Base-by-base conservation (phyloP, 2,888 invertebrate genomes). In the Corythucha ciliata region DNA sequence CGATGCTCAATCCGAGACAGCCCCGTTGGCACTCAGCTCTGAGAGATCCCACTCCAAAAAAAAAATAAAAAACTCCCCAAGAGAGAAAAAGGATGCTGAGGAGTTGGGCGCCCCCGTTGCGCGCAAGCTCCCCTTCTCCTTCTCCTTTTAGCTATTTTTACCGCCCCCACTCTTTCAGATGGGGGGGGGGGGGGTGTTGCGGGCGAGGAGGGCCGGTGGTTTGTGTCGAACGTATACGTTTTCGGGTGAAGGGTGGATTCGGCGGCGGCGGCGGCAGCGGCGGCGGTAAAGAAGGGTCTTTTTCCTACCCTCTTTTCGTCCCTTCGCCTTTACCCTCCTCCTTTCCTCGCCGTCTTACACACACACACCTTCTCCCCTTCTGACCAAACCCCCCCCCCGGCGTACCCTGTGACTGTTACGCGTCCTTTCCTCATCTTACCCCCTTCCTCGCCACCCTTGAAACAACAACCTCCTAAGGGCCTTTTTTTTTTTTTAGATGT, bases 131-230 rank as follows among this genome's bases (percentile, higher is more conserved):
- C 4, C 8, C 16, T 33, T 21, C 34, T 32, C 50, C 42, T 42
- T 50, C 42, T 42, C 50, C 50, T 50, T 50, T 16, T 14, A 34
- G 36, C 44, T 42, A 50, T 50, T 50, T 50, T 50, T 50, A 44
- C 44, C 26, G 22, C 50, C 49, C 41, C 49, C 49, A 26, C 40
- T 41, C 26, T n/a, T n/a, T n/a, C n/a, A n/a, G n/a, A n/a, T n/a
- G n/a, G n/a, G n/a, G n/a, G n/a, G n/a, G n/a, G n/a, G n/a, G n/a
- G n/a, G n/a, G n/a, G n/a, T n/a, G n/a, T n/a, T n/a, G n/a, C n/a
- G n/a, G n/a, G n/a, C n/a, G n/a, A n/a, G n/a, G n/a, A n/a, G n/a
- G n/a, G n/a, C n/a, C n/a, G n/a, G n/a, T n/a, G n/a, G n/a, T n/a
- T n/a, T n/a, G n/a, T n/a, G n/a, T n/a, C n/a, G n/a, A n/a, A n/a